Base-by-base conservation (phyloP, 2,888 invertebrate genomes). In the Amphimallon solstitiale region DNA sequence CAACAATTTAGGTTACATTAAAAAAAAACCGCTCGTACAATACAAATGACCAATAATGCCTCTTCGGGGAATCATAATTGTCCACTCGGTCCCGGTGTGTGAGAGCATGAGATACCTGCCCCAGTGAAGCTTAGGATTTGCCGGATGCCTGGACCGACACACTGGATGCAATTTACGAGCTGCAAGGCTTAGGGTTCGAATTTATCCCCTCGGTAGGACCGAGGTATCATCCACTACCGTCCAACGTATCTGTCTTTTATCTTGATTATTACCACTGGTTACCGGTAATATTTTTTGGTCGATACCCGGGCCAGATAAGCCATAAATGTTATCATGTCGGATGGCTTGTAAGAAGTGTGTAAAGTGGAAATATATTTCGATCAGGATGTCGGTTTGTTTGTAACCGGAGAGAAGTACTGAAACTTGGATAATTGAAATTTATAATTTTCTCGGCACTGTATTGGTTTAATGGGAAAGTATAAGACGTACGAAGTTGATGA, bases 161-260 rank as follows among this genome's bases (percentile, higher is more conserved):
- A 73, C 73, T 73, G 73, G 69, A 66, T 59, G 69, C 75, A 78
- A 80, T 79, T 80, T 79, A 80, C 78, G 80, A 79, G 75, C 78
- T 76, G 75, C 75, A 75, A 75, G 78, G 78, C 76, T 78, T 78
- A 78, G 75, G 74, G 71, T 74, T 72, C 70, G 75, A 78, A 79
- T 79, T 79, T 78, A 79, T 79, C 77, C 76, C 68, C 76, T 75
- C 73, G 76, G 68, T 66, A 72, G 70, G 71, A 29, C 9, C 29
- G 29, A 29, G 29, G 29, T 29, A 15, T 34, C 37, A 19, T 6
- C 14, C 17, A 14, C n/a, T 34, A n/a, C 45, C 34, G 15, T 49
- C 14, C 34, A 23, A 61, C 61, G 34, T 29, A 37, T 75, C 76
- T 76, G 68, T 72, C 72, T 76, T 78, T 79, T 79, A 78, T 79